phyloP scores from a whole-genome alignment of 1,140 invertebrate species.

The Magallana gigas region DNA sequence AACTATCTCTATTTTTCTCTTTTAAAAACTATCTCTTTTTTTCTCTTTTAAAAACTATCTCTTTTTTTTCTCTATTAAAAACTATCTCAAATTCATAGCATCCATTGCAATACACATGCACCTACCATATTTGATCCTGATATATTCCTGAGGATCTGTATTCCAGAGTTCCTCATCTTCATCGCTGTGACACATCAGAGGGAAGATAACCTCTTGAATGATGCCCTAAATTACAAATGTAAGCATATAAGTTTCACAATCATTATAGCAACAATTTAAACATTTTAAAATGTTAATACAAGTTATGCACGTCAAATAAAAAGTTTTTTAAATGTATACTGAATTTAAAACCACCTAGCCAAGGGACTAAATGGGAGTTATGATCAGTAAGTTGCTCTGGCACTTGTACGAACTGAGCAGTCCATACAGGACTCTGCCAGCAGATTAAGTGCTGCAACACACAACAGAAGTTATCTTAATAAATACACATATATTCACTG shows the following conservation, averaged over 20 bases:
- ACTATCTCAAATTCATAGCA: no score
- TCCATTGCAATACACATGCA: no score
- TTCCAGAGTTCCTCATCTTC: slow-evolving; percentile 97
- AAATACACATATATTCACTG: no score
- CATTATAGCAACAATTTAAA: no score
- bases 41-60: no score
- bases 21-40: no score
- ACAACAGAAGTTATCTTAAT: no score
- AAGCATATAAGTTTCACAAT: no score
- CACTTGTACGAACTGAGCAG: slow-evolving; percentile 22
- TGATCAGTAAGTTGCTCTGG: slow-evolving; percentile 21
- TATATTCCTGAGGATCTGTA: slow-evolving; percentile 97
- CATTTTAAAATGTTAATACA: no score
- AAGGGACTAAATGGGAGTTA: slow-evolving; percentile 22
- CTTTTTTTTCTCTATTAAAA: no score
- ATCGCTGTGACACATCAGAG: slow-evolving; percentile 96
- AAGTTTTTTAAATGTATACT: neutral
- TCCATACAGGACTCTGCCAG: neutral
- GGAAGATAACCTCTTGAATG: slow-evolving; percentile 90
- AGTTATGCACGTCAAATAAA: no score
- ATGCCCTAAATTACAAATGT: slow-evolving; percentile 66
- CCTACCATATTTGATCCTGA: slow-evolving; percentile 96
- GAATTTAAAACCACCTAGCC: slow-evolving; percentile 18
- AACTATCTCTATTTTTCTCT: no score
- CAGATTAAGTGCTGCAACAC: neutral